Percentiles rank a stretch among this genome's conserved stretches.
These are phyloP conservation scores for Epizoanthus ramosus DNA, from an alignment of 92 coral and sea anemone genomes.

Conservation along the genomic window DNA sequence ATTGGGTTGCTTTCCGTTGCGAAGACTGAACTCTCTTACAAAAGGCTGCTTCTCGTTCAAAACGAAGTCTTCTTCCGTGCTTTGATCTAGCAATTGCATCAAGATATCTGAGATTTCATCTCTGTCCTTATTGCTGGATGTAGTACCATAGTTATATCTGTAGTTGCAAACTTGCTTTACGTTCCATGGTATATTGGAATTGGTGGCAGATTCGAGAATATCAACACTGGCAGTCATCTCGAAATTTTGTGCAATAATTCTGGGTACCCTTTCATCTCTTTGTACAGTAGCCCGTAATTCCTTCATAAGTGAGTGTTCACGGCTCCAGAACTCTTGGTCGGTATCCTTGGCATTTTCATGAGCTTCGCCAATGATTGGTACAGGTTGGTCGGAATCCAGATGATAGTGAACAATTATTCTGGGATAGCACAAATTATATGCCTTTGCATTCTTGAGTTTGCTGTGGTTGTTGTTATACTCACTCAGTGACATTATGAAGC, in stretches of 20 bases:
- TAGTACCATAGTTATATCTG: conserved; percentile 8
- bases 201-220: conserved; percentile 6
- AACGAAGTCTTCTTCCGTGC: conserved; percentile 11
- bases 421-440: not conserved
- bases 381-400: not conserved
- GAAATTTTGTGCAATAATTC: conserved; percentile 7
- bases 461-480: conserved; percentile 18
- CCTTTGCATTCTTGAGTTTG: conserved; percentile 1
- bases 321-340: conserved; percentile 1
- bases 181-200: conserved; percentile 10
- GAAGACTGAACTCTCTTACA: conserved; percentile 15
- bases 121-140: no score
- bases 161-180: conserved; percentile 31
- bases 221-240: not conserved
- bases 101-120: conserved; percentile 20
- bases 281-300: conserved; percentile 20
- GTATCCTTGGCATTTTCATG: conserved; percentile 23
- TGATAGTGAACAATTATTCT: conserved; percentile 16
- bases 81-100: conserved; percentile 12
- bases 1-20: conserved; percentile 18
- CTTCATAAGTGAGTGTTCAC: conserved; percentile 10
- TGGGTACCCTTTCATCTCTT: not conserved
- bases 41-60: conserved; percentile 19
- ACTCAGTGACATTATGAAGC: conserved; percentile 14
- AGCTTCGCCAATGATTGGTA: not conserved